Evolutionary conservation across 2,888 invertebrate genomes (phyloP).

Genomic region (Trichopria drosophilae): DNA sequence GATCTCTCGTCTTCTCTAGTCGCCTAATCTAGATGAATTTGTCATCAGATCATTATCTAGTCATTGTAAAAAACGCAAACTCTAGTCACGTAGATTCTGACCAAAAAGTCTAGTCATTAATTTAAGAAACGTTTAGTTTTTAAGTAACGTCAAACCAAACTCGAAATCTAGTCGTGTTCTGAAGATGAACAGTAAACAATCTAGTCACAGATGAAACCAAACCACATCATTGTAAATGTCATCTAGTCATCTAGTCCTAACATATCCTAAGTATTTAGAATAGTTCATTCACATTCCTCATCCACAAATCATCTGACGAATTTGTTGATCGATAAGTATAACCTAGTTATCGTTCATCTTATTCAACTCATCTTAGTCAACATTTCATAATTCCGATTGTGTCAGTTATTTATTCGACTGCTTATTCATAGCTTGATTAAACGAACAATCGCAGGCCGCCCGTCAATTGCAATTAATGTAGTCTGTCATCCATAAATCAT

Average conservation of each 20-base stretch:
- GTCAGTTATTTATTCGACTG: constrained; percentile 20
- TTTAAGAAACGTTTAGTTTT: constrained; percentile 2
- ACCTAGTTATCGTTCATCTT: constrained; percentile 29
- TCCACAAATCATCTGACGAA: constrained; percentile 9
- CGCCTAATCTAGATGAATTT: constrained; percentile 1
- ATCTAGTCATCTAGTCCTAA: constrained; percentile 3
- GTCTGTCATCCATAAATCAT: constrained; percentile 6
- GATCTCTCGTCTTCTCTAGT: constrained; percentile 24
- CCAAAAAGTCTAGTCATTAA: constrained; percentile 18
- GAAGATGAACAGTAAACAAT: constrained; percentile 2
- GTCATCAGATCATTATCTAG: too few relatives aligned
- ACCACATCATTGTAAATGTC: constrained; percentile 21
- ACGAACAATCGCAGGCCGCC: constrained; percentile 7
- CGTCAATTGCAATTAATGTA: constrained; percentile 2
- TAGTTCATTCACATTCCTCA: constrained; percentile 18
- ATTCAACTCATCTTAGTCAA: constrained; percentile 22
- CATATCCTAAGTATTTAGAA: not conserved
- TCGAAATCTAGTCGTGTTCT: constrained; percentile 7
- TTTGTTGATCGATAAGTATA: constrained; percentile 18
- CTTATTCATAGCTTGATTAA: not conserved
- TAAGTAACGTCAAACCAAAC: constrained; percentile 15
- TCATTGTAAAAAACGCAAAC: too few relatives aligned
- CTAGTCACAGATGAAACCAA: constrained; percentile 19
- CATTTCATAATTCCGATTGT: constrained; percentile 9
- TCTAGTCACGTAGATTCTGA: constrained; percentile 4